Percentiles rank a stretch among this genome's conserved stretches.
phyloP scores from a whole-genome alignment of 2,113 vertebrate species.

The Syngnathoides biaculeatus region DNA sequence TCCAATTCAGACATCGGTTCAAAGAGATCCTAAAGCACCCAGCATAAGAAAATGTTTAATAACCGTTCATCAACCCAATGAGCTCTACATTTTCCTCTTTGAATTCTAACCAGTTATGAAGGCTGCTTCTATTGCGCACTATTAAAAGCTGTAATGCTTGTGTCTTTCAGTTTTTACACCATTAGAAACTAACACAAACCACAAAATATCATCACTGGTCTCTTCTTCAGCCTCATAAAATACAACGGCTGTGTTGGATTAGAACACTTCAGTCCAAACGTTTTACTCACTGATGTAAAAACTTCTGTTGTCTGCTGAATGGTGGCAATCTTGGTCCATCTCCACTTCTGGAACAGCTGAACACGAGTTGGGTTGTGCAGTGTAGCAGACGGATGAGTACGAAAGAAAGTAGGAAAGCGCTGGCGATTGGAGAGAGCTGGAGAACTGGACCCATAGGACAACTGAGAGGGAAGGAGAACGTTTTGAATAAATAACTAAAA shows the following conservation, averaged over 20 bases:
- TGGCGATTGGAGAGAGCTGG: constrained; percentile 86
- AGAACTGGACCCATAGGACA: constrained; percentile 88
- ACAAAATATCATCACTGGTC: neutral
- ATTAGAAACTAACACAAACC: neutral
- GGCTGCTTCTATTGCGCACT: neutral
- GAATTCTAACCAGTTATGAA: neutral
- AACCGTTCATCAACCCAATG: neutral
- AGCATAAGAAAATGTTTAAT: neutral
- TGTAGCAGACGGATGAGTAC: constrained; percentile 85
- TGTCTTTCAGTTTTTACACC: neutral
- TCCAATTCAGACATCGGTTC: neutral
- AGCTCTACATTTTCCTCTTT: neutral
- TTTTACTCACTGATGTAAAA: constrained; percentile 82
- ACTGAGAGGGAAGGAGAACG: constrained; percentile 51
- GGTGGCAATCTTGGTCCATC: constrained; percentile 90
- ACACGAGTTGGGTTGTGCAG: constrained; percentile 88
- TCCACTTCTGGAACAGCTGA: constrained; percentile 89
- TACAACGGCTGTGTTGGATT: neutral
- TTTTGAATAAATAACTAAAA: neutral
- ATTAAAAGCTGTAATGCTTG: neutral
- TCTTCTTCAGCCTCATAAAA: neutral
- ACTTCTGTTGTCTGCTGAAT: constrained; percentile 92
- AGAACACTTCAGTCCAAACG: neutral
- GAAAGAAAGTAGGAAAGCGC: constrained; percentile 89
- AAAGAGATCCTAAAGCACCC: neutral